Evolutionary conservation across 2,888 invertebrate genomes (phyloP).

Genomic region (Drosophila aldrichi): DNA sequence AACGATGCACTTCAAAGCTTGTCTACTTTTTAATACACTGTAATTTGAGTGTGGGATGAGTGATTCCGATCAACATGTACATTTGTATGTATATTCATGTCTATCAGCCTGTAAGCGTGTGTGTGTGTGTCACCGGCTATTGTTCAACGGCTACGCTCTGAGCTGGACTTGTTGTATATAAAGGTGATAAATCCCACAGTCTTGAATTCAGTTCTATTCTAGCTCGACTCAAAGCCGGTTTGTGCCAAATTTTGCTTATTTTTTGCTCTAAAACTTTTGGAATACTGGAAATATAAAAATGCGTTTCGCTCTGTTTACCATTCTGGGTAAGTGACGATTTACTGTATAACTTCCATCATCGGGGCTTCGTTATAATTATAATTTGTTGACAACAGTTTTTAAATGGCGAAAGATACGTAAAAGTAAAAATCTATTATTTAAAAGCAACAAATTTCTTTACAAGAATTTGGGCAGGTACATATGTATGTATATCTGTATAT

Average conservation of each 20-base stretch:
- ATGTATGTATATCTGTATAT: too few species aligned
- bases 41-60: conserved; percentile 62
- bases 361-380: too few species aligned
- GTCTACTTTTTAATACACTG: conserved; percentile 44
- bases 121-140: conserved; percentile 46
- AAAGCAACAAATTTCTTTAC: too few species aligned
- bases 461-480: too few species aligned
- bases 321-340: conserved; percentile 64
- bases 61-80: conserved; percentile 37
- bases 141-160: conserved; percentile 48
- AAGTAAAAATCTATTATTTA: too few species aligned
- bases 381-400: too few species aligned
- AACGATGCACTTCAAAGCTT: conserved; percentile 54
- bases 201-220: conserved; percentile 74
- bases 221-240: conserved; percentile 66
- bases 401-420: too few species aligned
- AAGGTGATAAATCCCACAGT: conserved; percentile 68
- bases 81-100: neutral
- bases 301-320: conserved; percentile 77
- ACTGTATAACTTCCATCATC: neutral
- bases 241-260: conserved; percentile 23
- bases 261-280: conserved; percentile 32
- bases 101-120: conserved; percentile 18
- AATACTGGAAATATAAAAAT: conserved; percentile 67
- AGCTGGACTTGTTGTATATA: conserved; percentile 71